These are phyloP conservation scores for Sylvicapra grimmia DNA, from an alignment of 2,113 vertebrate species.

Conservation along the genomic window DNA sequence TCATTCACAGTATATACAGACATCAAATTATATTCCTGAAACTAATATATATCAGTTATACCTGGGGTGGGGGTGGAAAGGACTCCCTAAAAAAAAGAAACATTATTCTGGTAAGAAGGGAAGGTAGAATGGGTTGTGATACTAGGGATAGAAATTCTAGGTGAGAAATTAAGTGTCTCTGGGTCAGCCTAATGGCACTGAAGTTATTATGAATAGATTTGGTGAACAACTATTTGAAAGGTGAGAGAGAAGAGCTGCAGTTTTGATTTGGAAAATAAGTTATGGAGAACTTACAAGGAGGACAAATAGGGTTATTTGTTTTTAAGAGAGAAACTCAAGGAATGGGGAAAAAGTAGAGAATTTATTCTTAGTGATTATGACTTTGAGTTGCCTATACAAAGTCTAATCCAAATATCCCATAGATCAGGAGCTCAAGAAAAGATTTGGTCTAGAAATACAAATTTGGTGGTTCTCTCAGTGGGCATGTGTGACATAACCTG, in stretches of 20 bases:
- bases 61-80: neutral
- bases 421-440: neutral
- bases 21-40: neutral
- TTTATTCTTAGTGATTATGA: neutral
- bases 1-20: neutral
- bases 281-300: neutral
- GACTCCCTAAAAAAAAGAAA: neutral
- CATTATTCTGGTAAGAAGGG: neutral
- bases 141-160: neutral
- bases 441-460: neutral
- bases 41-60: neutral
- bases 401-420: neutral
- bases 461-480: neutral
- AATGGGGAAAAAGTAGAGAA: neutral
- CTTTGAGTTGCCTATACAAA: neutral
- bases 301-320: neutral
- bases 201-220: conserved; percentile 9
- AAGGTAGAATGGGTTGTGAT: neutral
- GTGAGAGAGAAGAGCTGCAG: neutral
- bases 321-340: neutral
- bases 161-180: conserved; percentile 4
- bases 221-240: neutral
- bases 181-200: neutral
- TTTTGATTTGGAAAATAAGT: conserved; percentile 40
- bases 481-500: neutral